Evolutionary conservation across 2,113 vertebrate genomes (phyloP), one percentile per base, ranked within the genome.

Genomic region (Picathartes gymnocephalus): DNA sequence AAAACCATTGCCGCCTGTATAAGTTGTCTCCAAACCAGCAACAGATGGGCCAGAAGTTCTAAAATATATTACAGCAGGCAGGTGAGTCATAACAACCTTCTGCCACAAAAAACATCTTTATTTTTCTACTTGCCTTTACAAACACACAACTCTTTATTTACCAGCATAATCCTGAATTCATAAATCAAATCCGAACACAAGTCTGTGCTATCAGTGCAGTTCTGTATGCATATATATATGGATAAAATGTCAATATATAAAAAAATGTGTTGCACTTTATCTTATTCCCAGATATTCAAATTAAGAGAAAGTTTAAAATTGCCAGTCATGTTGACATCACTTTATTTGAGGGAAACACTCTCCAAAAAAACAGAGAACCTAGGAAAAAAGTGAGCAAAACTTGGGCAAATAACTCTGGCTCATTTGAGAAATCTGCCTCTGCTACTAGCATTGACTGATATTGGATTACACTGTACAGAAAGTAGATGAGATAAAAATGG

Each of bases 1-100:
- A 96, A 99, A 99, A 72, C 99, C 99, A 68, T 99, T 99, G 51
- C 99, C 99, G 3, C 99, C 99, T 17, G 99, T 99, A 66, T 99
- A 99, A 5, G 99, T 99, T 1, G 99, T 99, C 96, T 99, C 99
- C 93, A 99, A 96, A 56, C 99, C 99, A 92, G 99, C 99, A 73
- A 99, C 98, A 33, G 99, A 99, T 7, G 99, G 99, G 42, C 98
- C 99, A 24, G 99, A 99, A 31, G 98, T 99, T 95, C 99, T 99
- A 69, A 23, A 98, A 82, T 30, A 90, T 28, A 69, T 58, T 22
- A 66, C 0, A 91, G 64, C 65, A 61, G 86, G 60, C 33, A 90
- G 27, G 30, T 81, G 53, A 94, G 65, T 92, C 42, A 50, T 14
- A 68, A 45, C 23, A n/a, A 82, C 81, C 47, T 93, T 58, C 47